These are phyloP conservation scores for Myripristis murdjan DNA, from an alignment of 2,797 vertebrate genomes.

Conservation along the genomic window DNA sequence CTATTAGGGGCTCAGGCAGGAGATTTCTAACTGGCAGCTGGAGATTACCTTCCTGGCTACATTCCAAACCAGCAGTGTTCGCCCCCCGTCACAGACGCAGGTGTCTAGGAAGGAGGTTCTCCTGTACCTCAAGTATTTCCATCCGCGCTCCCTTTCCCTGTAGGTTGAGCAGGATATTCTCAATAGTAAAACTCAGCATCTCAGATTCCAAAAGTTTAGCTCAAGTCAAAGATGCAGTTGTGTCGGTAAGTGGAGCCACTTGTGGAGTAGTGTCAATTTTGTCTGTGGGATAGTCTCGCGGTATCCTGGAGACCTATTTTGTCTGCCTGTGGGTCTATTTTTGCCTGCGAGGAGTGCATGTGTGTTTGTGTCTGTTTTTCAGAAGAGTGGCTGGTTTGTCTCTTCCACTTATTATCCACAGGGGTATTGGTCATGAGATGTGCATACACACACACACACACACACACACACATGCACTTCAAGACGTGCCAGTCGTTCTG, in stretches of 20 bases:
- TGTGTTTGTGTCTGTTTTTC: constrained; percentile 49
- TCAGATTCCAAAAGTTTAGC: constrained; percentile 46
- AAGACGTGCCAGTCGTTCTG: constrained; percentile 15
- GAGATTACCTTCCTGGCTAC: constrained; percentile 57
- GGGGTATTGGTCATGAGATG: constrained; percentile 36
- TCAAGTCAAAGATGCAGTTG: constrained; percentile 31
- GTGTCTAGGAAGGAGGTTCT: constrained; percentile 45
- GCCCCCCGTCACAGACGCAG: constrained; percentile 28
- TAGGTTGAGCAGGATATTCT: constrained; percentile 14
- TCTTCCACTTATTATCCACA: constrained; percentile 44
- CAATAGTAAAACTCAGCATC: background rate
- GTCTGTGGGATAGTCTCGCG: constrained; percentile 73
- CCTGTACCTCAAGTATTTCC: background rate
- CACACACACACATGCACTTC: constrained; percentile 21
- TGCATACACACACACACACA: constrained; percentile 19
- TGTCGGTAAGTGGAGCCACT: constrained; percentile 43
- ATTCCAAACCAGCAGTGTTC: constrained; percentile 34
- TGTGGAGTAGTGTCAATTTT: constrained; percentile 46
- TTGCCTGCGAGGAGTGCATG: constrained; percentile 40
- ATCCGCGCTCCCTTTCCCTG: constrained; percentile 4
- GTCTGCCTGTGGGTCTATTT: constrained; percentile 72
- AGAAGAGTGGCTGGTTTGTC: constrained; percentile 64
- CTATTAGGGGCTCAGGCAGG: constrained; percentile 44
- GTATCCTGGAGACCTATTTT: constrained; percentile 63
- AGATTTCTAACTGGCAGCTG: constrained; percentile 49